Evolutionary conservation across 2,113 vertebrate genomes (phyloP).

Genomic region (Danionella cerebrum): DNA sequence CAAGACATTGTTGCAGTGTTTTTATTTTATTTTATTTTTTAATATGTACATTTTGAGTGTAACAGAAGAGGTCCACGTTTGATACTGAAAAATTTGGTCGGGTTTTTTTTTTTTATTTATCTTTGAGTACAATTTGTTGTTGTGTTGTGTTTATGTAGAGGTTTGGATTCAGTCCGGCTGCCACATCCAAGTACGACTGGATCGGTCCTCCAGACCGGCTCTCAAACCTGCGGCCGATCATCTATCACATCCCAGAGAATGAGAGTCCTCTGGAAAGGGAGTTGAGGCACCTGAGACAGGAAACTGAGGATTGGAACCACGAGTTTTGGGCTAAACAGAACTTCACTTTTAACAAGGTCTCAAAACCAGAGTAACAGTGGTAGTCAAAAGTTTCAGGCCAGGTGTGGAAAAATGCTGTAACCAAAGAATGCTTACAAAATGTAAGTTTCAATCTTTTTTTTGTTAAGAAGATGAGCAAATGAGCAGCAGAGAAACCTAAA

Average conservation of each 20-base stretch:
- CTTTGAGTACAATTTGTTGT: neutral
- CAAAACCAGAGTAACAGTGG: no score
- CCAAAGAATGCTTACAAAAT: no score
- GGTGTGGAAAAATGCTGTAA: no score
- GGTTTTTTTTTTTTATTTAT: neutral
- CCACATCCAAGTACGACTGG: constrained; percentile 75
- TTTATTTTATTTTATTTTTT: no score
- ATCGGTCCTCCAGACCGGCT: constrained; percentile 82
- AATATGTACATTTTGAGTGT: no score
- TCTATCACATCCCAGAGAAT: constrained; percentile 68
- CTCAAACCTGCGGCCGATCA: constrained; percentile 83
- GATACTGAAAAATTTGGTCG: no score
- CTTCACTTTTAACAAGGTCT: constrained; percentile 72
- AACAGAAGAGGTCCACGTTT: no score
- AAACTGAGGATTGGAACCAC: constrained; percentile 87
- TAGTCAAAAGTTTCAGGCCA: no score
- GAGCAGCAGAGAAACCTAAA: no score
- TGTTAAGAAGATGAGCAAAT: no score
- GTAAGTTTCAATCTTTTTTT: no score
- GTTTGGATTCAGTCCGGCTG: constrained; percentile 61
- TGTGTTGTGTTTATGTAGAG: constrained; percentile 49
- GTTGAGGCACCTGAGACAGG: constrained; percentile 77
- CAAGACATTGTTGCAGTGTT: no score
- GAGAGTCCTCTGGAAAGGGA: constrained; percentile 72
- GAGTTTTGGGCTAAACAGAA: constrained; percentile 87